phyloP scores from a whole-genome alignment of 35 echinoderm and acorn worm genomes.

The Ophiothrix spiculata region DNA sequence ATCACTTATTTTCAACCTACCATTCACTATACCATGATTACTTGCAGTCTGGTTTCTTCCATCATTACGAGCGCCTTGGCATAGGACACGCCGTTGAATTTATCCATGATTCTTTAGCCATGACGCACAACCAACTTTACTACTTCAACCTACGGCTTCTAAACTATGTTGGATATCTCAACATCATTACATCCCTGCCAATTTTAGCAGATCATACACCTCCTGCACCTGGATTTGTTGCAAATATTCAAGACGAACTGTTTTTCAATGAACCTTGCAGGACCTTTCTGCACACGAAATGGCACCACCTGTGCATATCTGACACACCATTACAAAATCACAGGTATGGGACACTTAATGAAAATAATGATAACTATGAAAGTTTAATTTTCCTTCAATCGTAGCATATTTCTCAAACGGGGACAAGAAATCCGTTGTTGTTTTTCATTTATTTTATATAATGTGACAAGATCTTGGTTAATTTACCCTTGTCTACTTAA shows the following conservation, averaged over 20 bases:
- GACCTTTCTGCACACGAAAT: slow-evolving; percentile 23
- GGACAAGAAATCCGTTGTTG: no score
- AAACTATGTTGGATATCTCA: slow-evolving; percentile 36
- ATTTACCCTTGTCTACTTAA: no score
- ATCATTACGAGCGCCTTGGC: slow-evolving; percentile 52
- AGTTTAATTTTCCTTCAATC: no score
- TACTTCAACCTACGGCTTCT: slow-evolving; percentile 44
- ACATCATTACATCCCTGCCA: slow-evolving; percentile 26
- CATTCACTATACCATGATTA: no score
- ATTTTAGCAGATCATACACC: slow-evolving; percentile 37
- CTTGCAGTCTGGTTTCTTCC: slow-evolving; percentile 28
- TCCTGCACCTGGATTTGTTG: slow-evolving; percentile 34
- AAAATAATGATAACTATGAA: no score
- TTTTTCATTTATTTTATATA: no score
- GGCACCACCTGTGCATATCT: slow-evolving; percentile 39
- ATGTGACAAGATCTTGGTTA: no score
- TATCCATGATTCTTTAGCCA: slow-evolving; percentile 10
- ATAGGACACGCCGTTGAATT: slow-evolving; percentile 46
- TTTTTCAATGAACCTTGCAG: slow-evolving; percentile 25
- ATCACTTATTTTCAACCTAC: no score
- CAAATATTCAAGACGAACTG: slow-evolving; percentile 2
- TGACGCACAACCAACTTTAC: slow-evolving; percentile 41
- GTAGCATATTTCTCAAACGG: no score
- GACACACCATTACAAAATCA: slow-evolving; percentile 50
- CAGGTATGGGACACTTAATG: slow-evolving; percentile 24